Percentiles rank a stretch among this genome's conserved stretches.
Evolutionary conservation across 2,888 invertebrate species (phyloP).

Genomic region (Cryptocephalus moraei): DNA sequence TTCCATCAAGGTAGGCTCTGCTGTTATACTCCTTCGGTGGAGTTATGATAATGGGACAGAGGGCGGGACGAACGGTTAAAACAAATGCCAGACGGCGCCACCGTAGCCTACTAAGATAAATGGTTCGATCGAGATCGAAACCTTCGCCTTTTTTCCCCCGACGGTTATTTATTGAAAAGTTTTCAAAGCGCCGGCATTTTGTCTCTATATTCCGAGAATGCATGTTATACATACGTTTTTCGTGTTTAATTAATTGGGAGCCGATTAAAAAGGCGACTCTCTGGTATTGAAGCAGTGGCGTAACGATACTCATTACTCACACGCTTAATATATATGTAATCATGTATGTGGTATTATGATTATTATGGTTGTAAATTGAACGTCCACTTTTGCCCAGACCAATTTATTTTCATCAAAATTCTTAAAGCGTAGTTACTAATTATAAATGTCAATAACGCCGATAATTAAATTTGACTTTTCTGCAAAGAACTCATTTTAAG

Average conservation of each 20-base stretch:
- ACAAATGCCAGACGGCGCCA: slow-evolving; percentile 28
- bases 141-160: slow-evolving; percentile 5
- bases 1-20: slow-evolving; percentile 16
- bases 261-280: too few relatives aligned
- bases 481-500: too few relatives aligned
- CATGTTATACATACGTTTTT: slow-evolving; percentile 16
- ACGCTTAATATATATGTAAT: too few relatives aligned
- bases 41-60: slow-evolving; percentile 27
- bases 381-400: too few relatives aligned
- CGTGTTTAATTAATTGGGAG: slow-evolving; percentile 15
- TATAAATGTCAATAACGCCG: too few relatives aligned
- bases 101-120: slow-evolving; percentile 25
- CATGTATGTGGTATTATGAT: too few relatives aligned
- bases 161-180: slow-evolving; percentile 15
- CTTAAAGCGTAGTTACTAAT: too few relatives aligned
- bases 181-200: slow-evolving; percentile 16
- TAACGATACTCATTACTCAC: too few relatives aligned
- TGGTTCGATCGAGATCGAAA: slow-evolving; percentile 17
- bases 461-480: too few relatives aligned
- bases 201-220: slow-evolving; percentile 18
- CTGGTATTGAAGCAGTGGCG: too few relatives aligned
- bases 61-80: slow-evolving; percentile 25
- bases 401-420: too few relatives aligned
- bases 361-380: too few relatives aligned
- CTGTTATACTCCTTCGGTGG: slow-evolving; percentile 6